Evolutionary conservation across 2,888 invertebrate species (phyloP), one percentile per base, ranked within the genome.

Genomic region (Thera britannica): DNA sequence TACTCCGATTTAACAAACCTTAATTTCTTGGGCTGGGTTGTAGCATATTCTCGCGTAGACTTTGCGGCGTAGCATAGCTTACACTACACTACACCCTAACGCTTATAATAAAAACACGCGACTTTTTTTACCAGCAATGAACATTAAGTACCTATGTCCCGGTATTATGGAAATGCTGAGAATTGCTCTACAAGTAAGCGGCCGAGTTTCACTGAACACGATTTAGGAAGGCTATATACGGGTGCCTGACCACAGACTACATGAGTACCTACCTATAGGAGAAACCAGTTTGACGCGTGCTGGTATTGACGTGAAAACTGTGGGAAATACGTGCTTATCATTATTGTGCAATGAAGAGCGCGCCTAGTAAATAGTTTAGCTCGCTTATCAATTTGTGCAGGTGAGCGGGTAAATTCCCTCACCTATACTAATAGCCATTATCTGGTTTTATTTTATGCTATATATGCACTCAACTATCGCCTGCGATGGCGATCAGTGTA

Each of bases 121-220:
- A 65, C 58, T 34, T 35, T 59, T 44, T 62, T 65, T 68, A 65
- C 36, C 55, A 23, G 23, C 23, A 62, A 65, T 62, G 57, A 34
- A 59, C 48, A 36, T 54, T 56, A 49, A 52, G 36, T 49, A 49
- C n/a, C 1, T 11, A 44, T 44, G 7, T 7, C 7, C 41, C 36
- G 56, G 56, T 57, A 54, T 58, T 61, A 35, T 70, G 70, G 70
- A 70, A 70, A 66, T 67, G 68, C 70, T 66, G 54, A 59, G 66
- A 63, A 62, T 57, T 62, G 48, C 38, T 48, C 48, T 46, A 57
- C 36, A 51, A 55, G 11, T 58, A 58, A 34, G 44, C 62, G 58
- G 12, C 56, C 7, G 0, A 61, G 51, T 58, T 12, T 55, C 0
- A 11, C 23, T 49, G 8, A 7, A 57, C 12, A 60, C 1, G 38